A percentile compares a stretch with the other conserved stretches of the same genome.
These are phyloP conservation scores for Sinocyclocheilus maitianheensis DNA, from an alignment of 2,113 vertebrate genomes.

Conservation along the genomic window DNA sequence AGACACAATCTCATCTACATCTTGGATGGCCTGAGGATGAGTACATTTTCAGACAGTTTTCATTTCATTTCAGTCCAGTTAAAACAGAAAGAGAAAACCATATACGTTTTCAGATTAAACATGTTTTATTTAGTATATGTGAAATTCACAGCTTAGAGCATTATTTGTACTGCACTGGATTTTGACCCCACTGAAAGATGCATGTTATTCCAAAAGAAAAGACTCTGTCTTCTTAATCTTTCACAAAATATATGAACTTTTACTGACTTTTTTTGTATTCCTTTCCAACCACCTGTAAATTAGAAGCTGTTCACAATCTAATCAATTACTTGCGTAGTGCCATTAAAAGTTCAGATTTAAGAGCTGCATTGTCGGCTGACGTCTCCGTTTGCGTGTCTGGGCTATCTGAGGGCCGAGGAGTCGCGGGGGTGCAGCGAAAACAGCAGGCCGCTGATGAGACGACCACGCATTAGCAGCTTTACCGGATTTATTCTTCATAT, in stretches of 20 bases:
- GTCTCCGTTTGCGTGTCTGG: no score
- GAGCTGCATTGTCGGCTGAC: no score
- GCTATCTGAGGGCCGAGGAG: no score
- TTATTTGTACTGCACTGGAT: slow-evolving; percentile 23
- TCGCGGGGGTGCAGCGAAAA: no score
- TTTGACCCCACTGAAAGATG: slow-evolving; percentile 20
- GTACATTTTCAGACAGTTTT: no score
- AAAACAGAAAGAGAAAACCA: not conserved
- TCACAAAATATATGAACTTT: not conserved
- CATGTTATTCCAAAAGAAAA: not conserved
- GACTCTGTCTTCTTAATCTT: not conserved
- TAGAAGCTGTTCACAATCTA: not conserved
- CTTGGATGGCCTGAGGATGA: no score
- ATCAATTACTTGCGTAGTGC: not conserved
- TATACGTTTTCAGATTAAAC: not conserved
- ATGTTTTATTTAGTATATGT: not conserved
- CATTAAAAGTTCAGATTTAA: no score
- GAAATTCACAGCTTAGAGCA: slow-evolving; percentile 22
- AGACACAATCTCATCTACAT: not conserved
- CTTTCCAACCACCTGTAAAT: not conserved
- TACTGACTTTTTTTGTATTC: not conserved
- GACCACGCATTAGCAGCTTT: no score
- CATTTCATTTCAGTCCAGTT: not conserved
- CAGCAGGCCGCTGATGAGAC: no score
- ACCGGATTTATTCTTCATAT: no score